Evolutionary conservation across 2,888 invertebrate genomes (phyloP).

Genomic region (Panopea generosa): DNA sequence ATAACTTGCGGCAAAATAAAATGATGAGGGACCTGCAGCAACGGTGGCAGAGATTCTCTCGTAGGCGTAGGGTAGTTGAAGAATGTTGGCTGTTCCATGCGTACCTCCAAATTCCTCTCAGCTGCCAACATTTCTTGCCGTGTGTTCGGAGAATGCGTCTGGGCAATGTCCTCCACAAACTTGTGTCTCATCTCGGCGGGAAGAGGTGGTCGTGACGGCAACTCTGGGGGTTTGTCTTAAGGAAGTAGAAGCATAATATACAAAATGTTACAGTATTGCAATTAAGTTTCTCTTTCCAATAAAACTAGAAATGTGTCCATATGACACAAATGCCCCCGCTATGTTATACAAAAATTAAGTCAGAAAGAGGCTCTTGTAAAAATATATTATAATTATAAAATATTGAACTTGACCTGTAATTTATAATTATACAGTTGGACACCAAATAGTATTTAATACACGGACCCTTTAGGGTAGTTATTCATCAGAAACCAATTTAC

Average conservation of each 20-base stretch:
- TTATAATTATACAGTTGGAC: no score
- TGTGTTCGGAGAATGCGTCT: constrained; percentile 77
- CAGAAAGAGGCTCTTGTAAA: no score
- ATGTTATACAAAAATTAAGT: no score
- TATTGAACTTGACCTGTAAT: no score
- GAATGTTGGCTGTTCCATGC: constrained; percentile 76
- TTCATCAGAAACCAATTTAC: no score
- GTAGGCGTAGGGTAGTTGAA: constrained; percentile 82
- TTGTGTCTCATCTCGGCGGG: constrained; percentile 76
- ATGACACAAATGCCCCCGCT: no score
- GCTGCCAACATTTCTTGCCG: constrained; percentile 74
- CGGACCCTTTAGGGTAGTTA: no score
- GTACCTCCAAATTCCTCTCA: constrained; percentile 68
- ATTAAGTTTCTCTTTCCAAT: no score
- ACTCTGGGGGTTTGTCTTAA: constrained; percentile 47
- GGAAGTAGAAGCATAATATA: neutral
- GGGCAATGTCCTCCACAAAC: constrained; percentile 79
- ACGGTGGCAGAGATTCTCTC: constrained; percentile 39
- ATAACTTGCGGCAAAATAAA: no score
- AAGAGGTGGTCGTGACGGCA: constrained; percentile 80
- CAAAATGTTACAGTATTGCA: neutral
- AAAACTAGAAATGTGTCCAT: no score
- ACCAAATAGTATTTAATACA: no score
- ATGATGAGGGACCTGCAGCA: constrained; percentile 46
- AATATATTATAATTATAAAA: no score